Evolutionary conservation across 2,888 invertebrate genomes (phyloP), one percentile per base, ranked within the genome.

Genomic region (Seladonia tumulorum): DNA sequence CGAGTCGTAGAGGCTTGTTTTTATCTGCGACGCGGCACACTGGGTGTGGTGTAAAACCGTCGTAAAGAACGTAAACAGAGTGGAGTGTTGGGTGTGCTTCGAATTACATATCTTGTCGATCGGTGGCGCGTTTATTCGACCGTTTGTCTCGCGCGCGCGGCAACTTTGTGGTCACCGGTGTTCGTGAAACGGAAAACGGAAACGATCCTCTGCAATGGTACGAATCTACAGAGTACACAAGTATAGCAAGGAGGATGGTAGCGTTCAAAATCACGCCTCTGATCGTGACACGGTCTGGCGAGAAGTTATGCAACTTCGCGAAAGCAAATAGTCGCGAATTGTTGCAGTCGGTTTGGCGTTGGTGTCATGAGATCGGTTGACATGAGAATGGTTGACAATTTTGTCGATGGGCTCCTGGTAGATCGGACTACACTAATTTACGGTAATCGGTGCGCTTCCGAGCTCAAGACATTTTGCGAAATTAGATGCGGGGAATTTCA

Each of bases 271-370:
- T 39, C 35, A 1, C 39, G 35, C 1, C 8, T 22, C 10, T 10
- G 39, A 68, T 39, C 68, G 10, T 68, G 68, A 68, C 68, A 68
- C 39, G 39, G 39, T 39, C 39, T 68, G 39, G 22, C 68, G 68
- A 68, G 22, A 39, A 22, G 68, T 68, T 68, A 35, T 22, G 68
- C 68, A 68, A 68, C 66, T 68, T 35, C 10, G 66, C 22, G 35
- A n/a, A n/a, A 18, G 35, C 66, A 39, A 35, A 68, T 68, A 68
- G 35, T 39, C 35, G 35, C 66, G 2, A 16, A 18, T 66, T 35
- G 35, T 66, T 35, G 35, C 35, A 66, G 66, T 66, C 29, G 66
- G 29, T 66, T 66, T 25, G 25, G 0, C 63, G 63, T 66, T 29
- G 66, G 2, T 35, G 66, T 29, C 66, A 18, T 2, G 35, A 8